Base-by-base conservation (phyloP, 2,113 vertebrate genomes). In the Cottus gobio region DNA sequence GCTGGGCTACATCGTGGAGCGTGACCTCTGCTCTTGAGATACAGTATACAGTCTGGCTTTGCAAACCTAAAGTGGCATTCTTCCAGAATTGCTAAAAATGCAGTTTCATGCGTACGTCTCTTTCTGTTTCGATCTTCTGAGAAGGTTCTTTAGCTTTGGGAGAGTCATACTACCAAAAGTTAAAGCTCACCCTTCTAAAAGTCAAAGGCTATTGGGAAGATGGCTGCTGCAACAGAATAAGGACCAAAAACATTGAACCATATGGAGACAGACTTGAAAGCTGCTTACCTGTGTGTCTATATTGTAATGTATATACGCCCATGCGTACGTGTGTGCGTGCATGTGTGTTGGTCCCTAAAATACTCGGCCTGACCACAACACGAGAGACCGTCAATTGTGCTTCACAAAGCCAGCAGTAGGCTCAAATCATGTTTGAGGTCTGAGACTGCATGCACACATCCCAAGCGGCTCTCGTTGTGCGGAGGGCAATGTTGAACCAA, bases 401-500 rank as follows among this genome's bases (percentile, higher is more conserved):
- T 65, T n/a, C 31, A 56, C 66, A 58, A 78, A 85, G 48, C 58
- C 60, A 77, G 60, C 72, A 62, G 44, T 67, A 36, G 58, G 26
- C 70, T 73, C 64, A 69, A 65, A 76, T 44, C 76, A 42, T 48
- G 76, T 68, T 37, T 78, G 78, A 81, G 81, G 68, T 76, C 81
- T 73, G 60, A 63, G 83, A 82, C 84, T 82, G 85, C 63, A 78
- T 81, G 79, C 80, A 75, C 71, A 83, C 79, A 71, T 73, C 70
- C 75, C 36, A 1, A 58, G 31, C 84, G 67, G 75, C 58, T 50
- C 79, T 76, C 72, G 77, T 79, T 87, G 84, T 76, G 71, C 28
- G 39, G 54, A 74, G 71, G 79, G 62, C 82, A 56, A 66, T 26
- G 54, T 82, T 89, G 89, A 88, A 89, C 77, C 72, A 15, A 86